phyloP scores from a whole-genome alignment of 2,797 vertebrate species.

The Mionectes olivaceus region DNA sequence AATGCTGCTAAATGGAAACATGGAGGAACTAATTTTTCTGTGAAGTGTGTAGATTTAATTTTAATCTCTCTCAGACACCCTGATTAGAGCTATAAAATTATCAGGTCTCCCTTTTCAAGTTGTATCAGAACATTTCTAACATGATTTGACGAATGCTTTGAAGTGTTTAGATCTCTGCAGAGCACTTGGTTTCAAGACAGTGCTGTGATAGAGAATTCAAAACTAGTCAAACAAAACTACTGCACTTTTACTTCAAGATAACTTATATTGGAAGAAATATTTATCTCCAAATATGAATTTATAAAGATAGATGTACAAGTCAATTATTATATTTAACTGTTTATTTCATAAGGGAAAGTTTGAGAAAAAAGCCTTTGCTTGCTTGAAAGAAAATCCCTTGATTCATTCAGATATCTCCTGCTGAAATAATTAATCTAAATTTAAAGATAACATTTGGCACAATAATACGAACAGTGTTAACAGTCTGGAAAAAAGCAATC shows the following conservation, averaged over 20 bases:
- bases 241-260: not conserved
- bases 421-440: not conserved
- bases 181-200: not conserved
- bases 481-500: not conserved
- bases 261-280: not conserved
- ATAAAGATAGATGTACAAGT: not conserved
- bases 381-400: not conserved
- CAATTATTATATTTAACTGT: not conserved
- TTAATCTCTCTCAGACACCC: not conserved
- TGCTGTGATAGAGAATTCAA: not conserved
- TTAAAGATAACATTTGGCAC: not conserved
- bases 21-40: accelerated
- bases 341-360: not conserved
- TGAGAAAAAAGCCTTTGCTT: not conserved
- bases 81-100: not conserved
- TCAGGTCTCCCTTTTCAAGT: not conserved
- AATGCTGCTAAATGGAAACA: not conserved
- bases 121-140: not conserved
- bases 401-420: not conserved
- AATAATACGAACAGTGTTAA: not conserved
- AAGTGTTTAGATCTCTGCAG: not conserved
- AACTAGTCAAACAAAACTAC: not conserved
- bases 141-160: not conserved
- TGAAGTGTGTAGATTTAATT: not conserved
- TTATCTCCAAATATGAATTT: not conserved